Evolutionary conservation across 2,113 vertebrate genomes (phyloP), one percentile per base, ranked within the genome.

Genomic region (Chamaetylas fuelleborni): DNA sequence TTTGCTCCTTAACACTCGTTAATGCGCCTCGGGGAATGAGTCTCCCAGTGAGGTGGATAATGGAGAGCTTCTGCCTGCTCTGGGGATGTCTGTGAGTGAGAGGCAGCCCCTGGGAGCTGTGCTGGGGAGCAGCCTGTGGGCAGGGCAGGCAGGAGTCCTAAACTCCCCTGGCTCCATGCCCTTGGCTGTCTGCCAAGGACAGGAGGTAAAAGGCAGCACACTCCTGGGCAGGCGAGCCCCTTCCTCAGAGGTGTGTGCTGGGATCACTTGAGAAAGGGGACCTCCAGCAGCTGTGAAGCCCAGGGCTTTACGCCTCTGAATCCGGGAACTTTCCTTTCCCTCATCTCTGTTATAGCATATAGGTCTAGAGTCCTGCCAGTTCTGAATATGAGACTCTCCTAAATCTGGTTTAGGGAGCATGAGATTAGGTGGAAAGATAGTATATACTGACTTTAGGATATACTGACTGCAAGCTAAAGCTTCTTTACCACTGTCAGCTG

Each of bases 91-190:
- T 29, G 25, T 24, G 23, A 50, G 40, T 36, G 79, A 11, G 53
- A 60, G 28, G 40, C 48, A 83, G 50, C 9, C 15, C 20, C 20
- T 72, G 0, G 1, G 48, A 53, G 8, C 48, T 0, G 0, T 19
- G 62, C n/a, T 11, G 51, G 36, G 40, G n/a, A 81, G 36, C 57
- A 88, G 36, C 19, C 19, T 19, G 8, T 0, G 5, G n/a, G 17
- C 45, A 48, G 38, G 26, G 19, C 42, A 42, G 66, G 36, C 7
- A 65, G 33, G 28, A 70, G 8, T 11, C 43, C 60, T 4, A 3
- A 26, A n/a, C 12, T 16, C 17, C 3, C 26, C 38, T 5, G 5
- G 11, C 28, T 72, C 36, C 1, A 1, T 61, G 65, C 58, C 7
- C 33, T 33, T 38, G 51, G 5, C 24, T 42, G 3, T 57, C 42